phyloP scores from a whole-genome alignment of 1,140 invertebrate genomes.

The Drosophila ercepeae region DNA sequence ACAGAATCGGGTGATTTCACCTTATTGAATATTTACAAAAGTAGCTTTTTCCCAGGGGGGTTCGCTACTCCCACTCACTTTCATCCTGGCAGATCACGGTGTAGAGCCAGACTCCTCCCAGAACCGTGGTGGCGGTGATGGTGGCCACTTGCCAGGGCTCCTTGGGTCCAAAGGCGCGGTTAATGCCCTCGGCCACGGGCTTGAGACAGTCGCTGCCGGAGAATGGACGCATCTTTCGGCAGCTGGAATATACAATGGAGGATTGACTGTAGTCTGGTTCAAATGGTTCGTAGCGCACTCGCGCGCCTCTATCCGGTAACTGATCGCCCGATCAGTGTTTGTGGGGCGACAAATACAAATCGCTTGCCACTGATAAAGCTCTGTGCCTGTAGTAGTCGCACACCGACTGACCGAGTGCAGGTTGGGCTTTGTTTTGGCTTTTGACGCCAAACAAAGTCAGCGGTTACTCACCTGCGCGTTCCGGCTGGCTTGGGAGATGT shows the following conservation, averaged over 20 bases:
- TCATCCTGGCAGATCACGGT: slow-evolving; percentile 89
- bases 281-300: slow-evolving; percentile 25
- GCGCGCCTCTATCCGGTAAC: slow-evolving; percentile 44
- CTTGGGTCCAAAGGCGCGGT: slow-evolving; percentile 86
- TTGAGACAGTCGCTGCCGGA: slow-evolving; percentile 62
- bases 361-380: slow-evolving; percentile 58
- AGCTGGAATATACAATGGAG: slow-evolving; percentile 26
- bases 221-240: slow-evolving; percentile 63
- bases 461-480: slow-evolving; percentile 30
- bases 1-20: slow-evolving; percentile 1
- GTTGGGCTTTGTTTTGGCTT: slow-evolving; percentile 7
- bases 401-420: slow-evolving; percentile 13
- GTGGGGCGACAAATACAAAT: slow-evolving; percentile 53
- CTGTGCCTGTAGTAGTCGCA: slow-evolving; percentile 17
- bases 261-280: slow-evolving; percentile 5
- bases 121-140: slow-evolving; percentile 88
- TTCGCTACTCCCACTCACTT: slow-evolving; percentile 85
- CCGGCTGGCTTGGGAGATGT: neutral
- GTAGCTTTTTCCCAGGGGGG: neutral
- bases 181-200: slow-evolving; percentile 78
- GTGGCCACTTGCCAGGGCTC: slow-evolving; percentile 91
- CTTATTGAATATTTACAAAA: neutral
- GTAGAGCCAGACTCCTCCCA: slow-evolving; percentile 88
- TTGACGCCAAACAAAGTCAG: slow-evolving; percentile 17
- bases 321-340: slow-evolving; percentile 32